Percentiles rank a stretch among this genome's conserved stretches.
phyloP scores from a whole-genome alignment of 2,113 vertebrate genomes.

The Trogon surrucura region DNA sequence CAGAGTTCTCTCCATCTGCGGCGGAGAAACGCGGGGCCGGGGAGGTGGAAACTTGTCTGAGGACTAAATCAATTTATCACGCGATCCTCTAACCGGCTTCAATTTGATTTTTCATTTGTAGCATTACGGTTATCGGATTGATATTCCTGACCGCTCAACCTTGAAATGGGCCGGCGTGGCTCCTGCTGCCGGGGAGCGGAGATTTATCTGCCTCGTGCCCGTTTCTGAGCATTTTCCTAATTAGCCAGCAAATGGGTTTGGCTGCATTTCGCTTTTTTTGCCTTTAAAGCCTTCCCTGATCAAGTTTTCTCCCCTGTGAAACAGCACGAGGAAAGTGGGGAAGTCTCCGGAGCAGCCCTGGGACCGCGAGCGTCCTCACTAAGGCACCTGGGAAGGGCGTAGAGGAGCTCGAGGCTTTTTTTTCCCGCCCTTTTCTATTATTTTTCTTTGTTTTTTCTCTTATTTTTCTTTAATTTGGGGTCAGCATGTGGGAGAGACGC shows the following conservation, averaged over 20 bases:
- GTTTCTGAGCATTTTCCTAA: not conserved
- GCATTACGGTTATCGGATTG: constrained; percentile 37
- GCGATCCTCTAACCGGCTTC: not conserved
- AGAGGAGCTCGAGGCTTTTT: not conserved
- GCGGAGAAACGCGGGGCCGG: fast-evolving
- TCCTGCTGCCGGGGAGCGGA: not conserved
- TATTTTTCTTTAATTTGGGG: too few relatives aligned
- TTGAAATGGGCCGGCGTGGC: constrained; percentile 24
- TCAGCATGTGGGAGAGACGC: fast-evolving
- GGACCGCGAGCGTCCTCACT: not conserved
- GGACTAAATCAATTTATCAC: constrained; percentile 27
- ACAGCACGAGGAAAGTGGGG: not conserved
- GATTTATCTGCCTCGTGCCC: not conserved
- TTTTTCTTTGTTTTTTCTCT: not conserved
- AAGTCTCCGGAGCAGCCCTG: fast-evolving
- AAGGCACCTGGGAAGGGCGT: not conserved
- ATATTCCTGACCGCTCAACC: constrained; percentile 37
- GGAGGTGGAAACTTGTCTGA: not conserved
- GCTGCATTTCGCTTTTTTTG: not conserved
- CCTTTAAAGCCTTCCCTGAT: not conserved
- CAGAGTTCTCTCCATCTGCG: fast-evolving
- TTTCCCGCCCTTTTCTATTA: not conserved
- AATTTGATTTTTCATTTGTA: constrained; percentile 45
- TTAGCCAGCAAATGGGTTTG: constrained; percentile 18
- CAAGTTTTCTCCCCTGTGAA: not conserved